Evolutionary conservation across 2,113 vertebrate species (phyloP), one percentile per base, ranked within the genome.

Genomic region (Dryoscopus gambensis): DNA sequence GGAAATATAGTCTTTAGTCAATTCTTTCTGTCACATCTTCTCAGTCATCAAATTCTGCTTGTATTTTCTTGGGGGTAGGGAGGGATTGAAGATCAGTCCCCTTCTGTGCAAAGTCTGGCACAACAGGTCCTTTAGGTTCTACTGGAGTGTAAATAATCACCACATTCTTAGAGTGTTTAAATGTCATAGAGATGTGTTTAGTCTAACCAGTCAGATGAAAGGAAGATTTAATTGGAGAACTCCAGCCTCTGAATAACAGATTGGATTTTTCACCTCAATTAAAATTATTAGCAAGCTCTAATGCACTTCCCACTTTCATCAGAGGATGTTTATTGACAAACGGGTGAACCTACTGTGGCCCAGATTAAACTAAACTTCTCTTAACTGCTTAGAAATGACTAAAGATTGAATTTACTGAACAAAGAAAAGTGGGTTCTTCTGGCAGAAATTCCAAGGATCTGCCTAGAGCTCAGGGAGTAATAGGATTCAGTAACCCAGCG

Each of bases 241-340:
- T 90, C 42, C 21, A 92, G 39, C 21, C 30, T 86, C 64, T 44
- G 44, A 96, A 82, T 46, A 93, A 81, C 37, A 85, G 78, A 87
- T 91, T 71, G 35, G 62, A 89, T 91, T 93, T 89, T 93, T 91
- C 74, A 76, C 53, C 78, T 85, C 74, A 87, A 83, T 91, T 91
- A 92, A 91, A 91, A 87, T 77, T 87, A 73, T 73, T 82, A 94
- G 46, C 50, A 93, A 87, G 46, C 18, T 84, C 42, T 76, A 85
- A 81, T 73, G 67, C 40, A 89, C 10, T 84, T 87, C 25, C 46
- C 18, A 42, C 33, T 86, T 88, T 62, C 39, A 70, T 81, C 40
- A 70, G 42, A 62, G 37, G 56, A 65, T 49, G 74, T 77, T 88
- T 95, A 76, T 80, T 42, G 67, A 56, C 27, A 79, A 55, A 79